These are phyloP conservation scores for Creontiades dilutus DNA, from an alignment of 2,888 invertebrate genomes.

Conservation along the genomic window DNA sequence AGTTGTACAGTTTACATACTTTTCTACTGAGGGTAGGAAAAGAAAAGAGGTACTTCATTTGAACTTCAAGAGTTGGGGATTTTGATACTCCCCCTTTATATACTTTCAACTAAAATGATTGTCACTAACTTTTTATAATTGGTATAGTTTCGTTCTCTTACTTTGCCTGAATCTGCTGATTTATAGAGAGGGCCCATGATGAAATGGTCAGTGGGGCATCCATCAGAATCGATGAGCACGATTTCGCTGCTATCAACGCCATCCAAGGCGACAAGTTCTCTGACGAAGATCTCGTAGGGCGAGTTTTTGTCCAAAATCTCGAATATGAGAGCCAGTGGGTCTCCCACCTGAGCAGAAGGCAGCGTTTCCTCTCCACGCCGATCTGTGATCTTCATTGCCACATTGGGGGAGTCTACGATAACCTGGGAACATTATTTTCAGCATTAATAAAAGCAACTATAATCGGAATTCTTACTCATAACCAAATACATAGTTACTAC, in stretches of 20 bases:
- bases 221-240: constrained; percentile 92
- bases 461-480: background rate
- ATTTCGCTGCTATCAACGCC: constrained; percentile 96
- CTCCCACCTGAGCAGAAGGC: constrained; percentile 94
- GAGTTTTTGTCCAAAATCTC: constrained; percentile 95
- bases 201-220: constrained; percentile 95
- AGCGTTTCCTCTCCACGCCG: constrained; percentile 90
- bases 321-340: constrained; percentile 93
- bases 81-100: no score
- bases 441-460: constrained; percentile 77
- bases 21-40: no score
- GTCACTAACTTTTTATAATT: background rate
- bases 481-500: no score
- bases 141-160: constrained; percentile 78
- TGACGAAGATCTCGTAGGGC: constrained; percentile 96
- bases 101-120: background rate
- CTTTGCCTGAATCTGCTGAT: constrained; percentile 88
- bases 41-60: no score
- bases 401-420: constrained; percentile 94
- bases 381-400: constrained; percentile 95
- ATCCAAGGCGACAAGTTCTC: constrained; percentile 96
- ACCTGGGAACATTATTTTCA: constrained; percentile 70
- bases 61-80: no score
- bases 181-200: constrained; percentile 96
- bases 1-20: no score